A percentile compares a stretch with the other conserved stretches of the same genome.
These are phyloP conservation scores for Bombus superbus DNA, from an alignment of 1,140 invertebrate species.

Conservation along the genomic window DNA sequence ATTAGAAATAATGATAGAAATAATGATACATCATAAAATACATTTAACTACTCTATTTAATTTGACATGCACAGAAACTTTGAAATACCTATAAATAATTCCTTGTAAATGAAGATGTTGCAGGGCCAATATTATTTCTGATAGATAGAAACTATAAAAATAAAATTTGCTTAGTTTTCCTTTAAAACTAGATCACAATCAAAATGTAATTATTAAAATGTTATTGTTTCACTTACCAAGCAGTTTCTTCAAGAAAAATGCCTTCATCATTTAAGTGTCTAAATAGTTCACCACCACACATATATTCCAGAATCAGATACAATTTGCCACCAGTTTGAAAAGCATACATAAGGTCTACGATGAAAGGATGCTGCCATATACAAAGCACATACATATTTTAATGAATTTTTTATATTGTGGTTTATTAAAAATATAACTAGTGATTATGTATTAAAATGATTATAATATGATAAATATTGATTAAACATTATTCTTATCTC, in stretches of 20 bases:
- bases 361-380: constrained; percentile 95
- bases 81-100: constrained; percentile 92
- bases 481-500: background rate
- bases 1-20: background rate
- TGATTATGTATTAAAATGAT: constrained; percentile 7
- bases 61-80: background rate
- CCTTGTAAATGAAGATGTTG: constrained; percentile 98
- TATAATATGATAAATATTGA: constrained; percentile 20
- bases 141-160: constrained; percentile 96
- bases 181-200: background rate
- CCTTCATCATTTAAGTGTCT: constrained; percentile 99
- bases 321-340: constrained; percentile 99
- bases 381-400: constrained; percentile 37
- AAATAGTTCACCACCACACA: constrained; percentile 98
- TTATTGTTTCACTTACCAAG: constrained; percentile 86
- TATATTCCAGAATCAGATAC: constrained; percentile 98
- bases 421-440: background rate
- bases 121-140: constrained; percentile 98
- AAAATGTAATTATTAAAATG: background rate
- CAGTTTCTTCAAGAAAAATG: constrained; percentile 98
- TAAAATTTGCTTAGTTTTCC: constrained; percentile 45
- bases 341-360: constrained; percentile 99
- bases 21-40: background rate
- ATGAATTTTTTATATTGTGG: background rate
- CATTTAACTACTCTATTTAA: background rate